Base-by-base conservation (phyloP, 2,797 vertebrate species). In the Steatocranus sp. region DNA sequence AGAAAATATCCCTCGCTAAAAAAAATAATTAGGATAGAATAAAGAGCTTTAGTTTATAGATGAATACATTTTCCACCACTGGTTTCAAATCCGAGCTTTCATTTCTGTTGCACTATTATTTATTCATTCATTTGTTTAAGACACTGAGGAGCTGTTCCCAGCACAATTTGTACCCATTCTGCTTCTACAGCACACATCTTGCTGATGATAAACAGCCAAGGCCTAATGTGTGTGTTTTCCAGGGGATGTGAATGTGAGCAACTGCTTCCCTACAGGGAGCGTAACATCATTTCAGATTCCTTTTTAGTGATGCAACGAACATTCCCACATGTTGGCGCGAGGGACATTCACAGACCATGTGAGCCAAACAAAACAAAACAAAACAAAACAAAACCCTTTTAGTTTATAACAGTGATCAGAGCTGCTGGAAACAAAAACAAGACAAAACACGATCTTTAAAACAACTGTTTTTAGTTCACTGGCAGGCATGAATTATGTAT, bases 221-320 rank as follows among this genome's bases (percentile, higher is more conserved):
- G 54, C 81, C 81, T 1, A 61, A 54, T 23, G 1, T 34, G 48
- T 41, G 68, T 84, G 88, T 83, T 89, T 91, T 87, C 54, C 79
- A 80, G 51, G 12, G 38, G 46, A 70, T 79, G 50, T 75, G 75
- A 48, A 66, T 81, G 74, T 5, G 77, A 86, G 51, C 79, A 53
- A 89, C 84, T 87, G 86, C 77, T 88, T 91, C 87, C 88, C 90
- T 86, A 82, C 78, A 90, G 90, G 86, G 91, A 90, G 83, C 6
- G 49, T 76, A 87, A n/a, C 83, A 88, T 86, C 87, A 84, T 82
- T 88, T 87, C 87, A 91, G 87, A 94, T 94, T 93, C 93, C 88
- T 91, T 81, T 68, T 78, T 9, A 70, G 30, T 93, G 91, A 93
- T 84, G 93, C 83, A 91, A 90, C 89, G 75, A 87, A 89, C 88